Evolutionary conservation across 2,888 invertebrate genomes (phyloP).

Genomic region (Drosophila flavopinicola): DNA sequence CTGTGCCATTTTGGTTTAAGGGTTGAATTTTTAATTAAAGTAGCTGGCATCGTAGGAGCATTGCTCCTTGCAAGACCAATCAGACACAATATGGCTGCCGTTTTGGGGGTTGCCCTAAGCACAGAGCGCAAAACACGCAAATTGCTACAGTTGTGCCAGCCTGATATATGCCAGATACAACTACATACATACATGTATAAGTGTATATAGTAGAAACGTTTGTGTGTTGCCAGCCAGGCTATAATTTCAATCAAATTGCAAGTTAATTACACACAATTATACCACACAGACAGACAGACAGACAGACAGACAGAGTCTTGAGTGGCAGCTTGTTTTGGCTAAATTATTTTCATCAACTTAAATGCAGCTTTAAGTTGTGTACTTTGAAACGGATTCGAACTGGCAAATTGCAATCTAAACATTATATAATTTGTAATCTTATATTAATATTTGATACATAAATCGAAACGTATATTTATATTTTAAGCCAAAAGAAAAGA

Average conservation of each 20-base stretch:
- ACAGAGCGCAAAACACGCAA: constrained; percentile 59
- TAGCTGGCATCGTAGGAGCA: constrained; percentile 62
- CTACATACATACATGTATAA: constrained; percentile 15
- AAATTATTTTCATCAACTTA: constrained; percentile 22
- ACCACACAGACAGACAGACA: constrained; percentile 44
- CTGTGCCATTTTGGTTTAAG: constrained; percentile 63
- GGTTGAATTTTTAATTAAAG: constrained; percentile 79
- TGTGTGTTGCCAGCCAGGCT: constrained; percentile 32
- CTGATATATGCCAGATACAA: constrained; percentile 1
- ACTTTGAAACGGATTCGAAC: not conserved
- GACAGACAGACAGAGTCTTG: constrained; percentile 10
- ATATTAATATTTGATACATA: too few relatives aligned
- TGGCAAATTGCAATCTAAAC: too few relatives aligned
- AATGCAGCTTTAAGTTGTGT: constrained; percentile 9
- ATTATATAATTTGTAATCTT: too few relatives aligned
- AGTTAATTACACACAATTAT: constrained; percentile 77
- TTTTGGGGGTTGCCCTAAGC: constrained; percentile 41
- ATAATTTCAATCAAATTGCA: constrained; percentile 81
- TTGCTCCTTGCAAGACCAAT: constrained; percentile 64
- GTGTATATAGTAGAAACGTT: not conserved
- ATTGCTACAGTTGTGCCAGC: constrained; percentile 57
- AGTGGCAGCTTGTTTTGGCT: constrained; percentile 44
- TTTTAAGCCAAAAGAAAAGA: too few relatives aligned
- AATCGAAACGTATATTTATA: too few relatives aligned
- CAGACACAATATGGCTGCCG: constrained; percentile 69